Conservation (phyloP, 1,140 invertebrate species). For the Drosophila santomea region DNA sequence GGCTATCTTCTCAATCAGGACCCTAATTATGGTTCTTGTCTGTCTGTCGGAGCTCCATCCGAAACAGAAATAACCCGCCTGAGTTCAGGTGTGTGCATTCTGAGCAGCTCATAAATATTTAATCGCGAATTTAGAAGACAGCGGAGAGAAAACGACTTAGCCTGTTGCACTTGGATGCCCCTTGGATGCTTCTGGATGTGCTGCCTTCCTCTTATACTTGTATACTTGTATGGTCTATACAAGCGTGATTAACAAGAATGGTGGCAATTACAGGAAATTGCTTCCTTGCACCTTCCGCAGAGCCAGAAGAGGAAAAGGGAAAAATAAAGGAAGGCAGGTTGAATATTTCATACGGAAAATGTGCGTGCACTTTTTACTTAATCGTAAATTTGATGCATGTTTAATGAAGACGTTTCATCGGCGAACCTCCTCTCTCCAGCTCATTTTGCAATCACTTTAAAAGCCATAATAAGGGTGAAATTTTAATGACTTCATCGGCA, state of each 20-base stretch:
- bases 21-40: constrained; percentile 53
- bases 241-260: constrained; percentile 83
- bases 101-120: constrained; percentile 79
- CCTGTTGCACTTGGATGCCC: constrained; percentile 59
- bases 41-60: constrained; percentile 1
- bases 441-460: constrained; percentile 83
- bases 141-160: constrained; percentile 38
- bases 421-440: constrained; percentile 29
- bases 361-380: constrained; percentile 81
- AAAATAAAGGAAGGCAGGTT: constrained; percentile 23
- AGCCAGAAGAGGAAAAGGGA: constrained; percentile 1
- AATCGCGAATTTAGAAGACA: constrained; percentile 70
- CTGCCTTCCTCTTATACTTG: constrained; percentile 9
- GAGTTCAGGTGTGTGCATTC: constrained; percentile 37
- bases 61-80: constrained; percentile 15
- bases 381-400: constrained; percentile 74
- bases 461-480: constrained; percentile 83
- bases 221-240: constrained; percentile 15
- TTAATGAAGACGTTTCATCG: constrained; percentile 78
- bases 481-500: constrained; percentile 82
- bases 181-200: constrained; percentile 45
- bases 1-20: constrained; percentile 24
- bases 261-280: constrained; percentile 83
- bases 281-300: constrained; percentile 82
- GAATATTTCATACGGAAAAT: constrained; percentile 64